Evolutionary conservation across 2,113 vertebrate genomes (phyloP), one percentile per base, ranked within the genome.

Genomic region (Cyprinodon variegatus): DNA sequence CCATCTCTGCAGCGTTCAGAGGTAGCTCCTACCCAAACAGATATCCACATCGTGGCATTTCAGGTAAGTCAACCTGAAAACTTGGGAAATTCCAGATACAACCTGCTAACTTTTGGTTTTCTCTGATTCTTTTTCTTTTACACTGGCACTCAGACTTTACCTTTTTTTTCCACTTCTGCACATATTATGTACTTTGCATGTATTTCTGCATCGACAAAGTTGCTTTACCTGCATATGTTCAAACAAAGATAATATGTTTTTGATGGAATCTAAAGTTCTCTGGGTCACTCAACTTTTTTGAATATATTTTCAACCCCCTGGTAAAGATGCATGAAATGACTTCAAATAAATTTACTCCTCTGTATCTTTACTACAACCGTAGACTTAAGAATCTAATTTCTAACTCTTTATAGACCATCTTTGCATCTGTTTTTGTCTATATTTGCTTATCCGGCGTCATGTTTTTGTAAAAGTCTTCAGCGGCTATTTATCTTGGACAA

Each of bases 1-100:
- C 70, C 83, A 80, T 95, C 84, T 96, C 90, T 95, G 94, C 91
- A 91, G 97, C 91, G 84, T 93, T 95, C 90, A 94, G 95, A 92
- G 87, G 94, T 78, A 81, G 90, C 77, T 86, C 83, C 81, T 94
- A 90, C 88, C 65, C 93, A 41, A 94, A 88, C 89, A 94, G 88
- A 91, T 94, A 92, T 77, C 84, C 90, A 74, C 90, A 93, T 12
- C 85, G 41, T n/a, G 48, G 85, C 73, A 90, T 75, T 60, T 57
- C 95, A 96, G 96, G 96, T 96, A 95, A 96, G 88, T 45, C 73
- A 4, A 68, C 29, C 63, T 20, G n/a, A n/a, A 57, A 57, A 41
- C 41, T 9, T 41, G 9, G 4, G 41, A 41, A 41, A 9, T 41
- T 41, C 41, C 41, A 41, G 41, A 41, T 6, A 41, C 41, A 57